These are phyloP conservation scores for Falcunculus frontatus DNA, from an alignment of 2,113 vertebrate species.

Conservation along the genomic window DNA sequence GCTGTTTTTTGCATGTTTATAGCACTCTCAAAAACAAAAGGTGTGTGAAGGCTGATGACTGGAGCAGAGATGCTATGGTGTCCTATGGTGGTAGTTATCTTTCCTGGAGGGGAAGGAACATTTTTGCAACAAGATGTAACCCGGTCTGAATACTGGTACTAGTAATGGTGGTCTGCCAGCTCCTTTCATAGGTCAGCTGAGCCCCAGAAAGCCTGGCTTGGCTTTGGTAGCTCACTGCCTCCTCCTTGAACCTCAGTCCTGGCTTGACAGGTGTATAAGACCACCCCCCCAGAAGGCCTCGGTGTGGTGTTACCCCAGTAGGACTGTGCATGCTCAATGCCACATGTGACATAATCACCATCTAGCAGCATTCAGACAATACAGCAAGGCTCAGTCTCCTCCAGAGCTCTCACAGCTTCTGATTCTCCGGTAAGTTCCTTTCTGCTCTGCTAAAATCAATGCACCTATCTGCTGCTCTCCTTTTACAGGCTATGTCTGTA, in stretches of 20 bases:
- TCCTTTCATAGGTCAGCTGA: background rate
- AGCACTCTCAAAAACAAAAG: background rate
- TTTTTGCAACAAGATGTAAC: background rate
- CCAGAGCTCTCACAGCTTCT: background rate
- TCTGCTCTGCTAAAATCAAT: background rate
- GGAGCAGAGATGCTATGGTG: background rate
- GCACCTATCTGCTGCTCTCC: background rate
- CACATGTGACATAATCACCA: accelerated
- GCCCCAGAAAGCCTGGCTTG: background rate
- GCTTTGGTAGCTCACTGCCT: background rate
- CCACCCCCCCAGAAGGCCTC: background rate
- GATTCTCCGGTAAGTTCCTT: background rate
- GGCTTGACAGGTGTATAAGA: background rate
- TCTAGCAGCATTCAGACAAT: background rate
- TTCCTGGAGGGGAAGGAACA: background rate
- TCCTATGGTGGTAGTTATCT: background rate
- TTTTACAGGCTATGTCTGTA: accelerated
- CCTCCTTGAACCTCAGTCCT: background rate
- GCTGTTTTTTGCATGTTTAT: background rate
- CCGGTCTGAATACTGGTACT: background rate
- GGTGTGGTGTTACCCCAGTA: background rate
- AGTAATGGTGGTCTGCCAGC: background rate
- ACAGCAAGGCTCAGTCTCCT: background rate
- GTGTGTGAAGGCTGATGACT: background rate
- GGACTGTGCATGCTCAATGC: background rate